A percentile compares a stretch with the other conserved stretches of the same genome.
Conservation (phyloP, 2,113 vertebrate species). For the Lagopus leucura region DNA sequence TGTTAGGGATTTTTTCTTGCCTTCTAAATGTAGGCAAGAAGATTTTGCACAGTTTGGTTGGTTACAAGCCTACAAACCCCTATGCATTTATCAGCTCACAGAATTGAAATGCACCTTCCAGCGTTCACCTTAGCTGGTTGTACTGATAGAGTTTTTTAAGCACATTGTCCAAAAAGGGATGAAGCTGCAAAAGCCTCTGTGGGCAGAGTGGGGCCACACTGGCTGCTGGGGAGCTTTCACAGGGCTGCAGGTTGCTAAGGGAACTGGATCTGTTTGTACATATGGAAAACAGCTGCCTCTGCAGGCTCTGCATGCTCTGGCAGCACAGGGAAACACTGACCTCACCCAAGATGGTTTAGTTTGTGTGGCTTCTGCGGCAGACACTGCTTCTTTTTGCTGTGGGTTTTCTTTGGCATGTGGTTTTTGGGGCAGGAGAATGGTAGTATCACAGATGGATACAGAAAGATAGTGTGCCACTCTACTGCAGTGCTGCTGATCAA, state of each 20-base stretch:
- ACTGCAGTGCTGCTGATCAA: neutral
- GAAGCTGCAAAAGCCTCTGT: neutral
- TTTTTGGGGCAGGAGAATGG: neutral
- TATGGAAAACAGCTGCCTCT: conserved; percentile 61
- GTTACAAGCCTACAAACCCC: neutral
- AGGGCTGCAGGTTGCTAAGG: conserved; percentile 71
- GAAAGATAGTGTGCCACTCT: neutral
- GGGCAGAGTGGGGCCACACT: neutral
- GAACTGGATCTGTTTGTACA: conserved; percentile 75
- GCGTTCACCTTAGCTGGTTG: neutral
- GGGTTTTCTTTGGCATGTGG: neutral
- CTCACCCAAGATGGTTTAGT: neutral
- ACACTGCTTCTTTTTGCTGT: neutral
- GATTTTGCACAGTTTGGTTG: neutral
- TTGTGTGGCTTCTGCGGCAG: neutral
- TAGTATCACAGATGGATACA: neutral
- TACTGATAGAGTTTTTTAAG: rapidly evolving
- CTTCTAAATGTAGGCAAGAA: neutral
- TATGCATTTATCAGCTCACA: rapidly evolving
- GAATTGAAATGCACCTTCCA: neutral
- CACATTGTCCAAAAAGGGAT: neutral
- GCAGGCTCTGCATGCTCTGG: neutral
- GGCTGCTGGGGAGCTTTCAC: conserved; percentile 4
- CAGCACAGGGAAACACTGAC: neutral
- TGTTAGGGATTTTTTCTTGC: neutral